Percentiles rank a stretch among this genome's conserved stretches.
These are phyloP conservation scores for Ellobium chinense DNA, from an alignment of 2,888 invertebrate species.

Conservation along the genomic window DNA sequence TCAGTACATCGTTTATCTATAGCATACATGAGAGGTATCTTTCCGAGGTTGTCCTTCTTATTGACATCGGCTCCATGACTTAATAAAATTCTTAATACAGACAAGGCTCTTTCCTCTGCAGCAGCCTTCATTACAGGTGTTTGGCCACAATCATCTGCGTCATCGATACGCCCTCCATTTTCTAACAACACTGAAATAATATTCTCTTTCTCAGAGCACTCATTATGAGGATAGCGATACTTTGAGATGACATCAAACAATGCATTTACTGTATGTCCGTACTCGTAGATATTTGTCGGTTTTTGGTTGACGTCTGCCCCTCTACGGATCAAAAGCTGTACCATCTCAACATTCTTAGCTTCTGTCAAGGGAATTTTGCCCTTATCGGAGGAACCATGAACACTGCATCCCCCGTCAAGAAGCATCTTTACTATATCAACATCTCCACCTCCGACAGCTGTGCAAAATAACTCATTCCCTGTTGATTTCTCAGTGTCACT, in stretches of 20 bases:
- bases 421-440: not conserved
- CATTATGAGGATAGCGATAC: not conserved
- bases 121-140: slow-evolving; percentile 16
- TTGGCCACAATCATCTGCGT: not conserved
- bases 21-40: not conserved
- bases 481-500: not conserved
- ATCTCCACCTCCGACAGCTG: not conserved
- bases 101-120: not conserved
- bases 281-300: too few relatives aligned
- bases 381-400: not conserved
- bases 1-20: not conserved
- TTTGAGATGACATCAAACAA: not conserved
- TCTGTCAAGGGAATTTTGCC: not conserved
- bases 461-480: not conserved
- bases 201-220: not conserved
- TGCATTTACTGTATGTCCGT: not conserved
- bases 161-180: not conserved
- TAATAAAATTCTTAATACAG: not conserved
- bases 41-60: not conserved
- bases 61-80: not conserved
- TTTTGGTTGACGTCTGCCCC: not conserved
- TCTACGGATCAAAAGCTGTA: not conserved
- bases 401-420: not conserved
- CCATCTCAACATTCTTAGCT: not conserved
- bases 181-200: not conserved